Percentiles rank a stretch among this genome's conserved stretches.
Evolutionary conservation across 2,797 vertebrate species (phyloP).

Genomic region (Melanogrammus aeglefinus): DNA sequence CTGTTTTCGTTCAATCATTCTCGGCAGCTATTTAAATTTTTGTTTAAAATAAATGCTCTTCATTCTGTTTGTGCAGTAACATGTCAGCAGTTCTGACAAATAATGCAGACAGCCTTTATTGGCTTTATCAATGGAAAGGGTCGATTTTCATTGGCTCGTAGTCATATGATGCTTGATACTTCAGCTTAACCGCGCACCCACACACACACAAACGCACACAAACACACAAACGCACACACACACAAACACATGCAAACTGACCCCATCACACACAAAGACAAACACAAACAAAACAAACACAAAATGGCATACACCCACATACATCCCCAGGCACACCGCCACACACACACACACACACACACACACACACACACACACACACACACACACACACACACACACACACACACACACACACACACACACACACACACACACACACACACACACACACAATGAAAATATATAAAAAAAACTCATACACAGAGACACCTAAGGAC

Average conservation of each 20-base stretch:
- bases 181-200: neutral
- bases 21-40: neutral
- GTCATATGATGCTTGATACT: too few relatives aligned
- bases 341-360: neutral
- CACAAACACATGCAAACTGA: neutral
- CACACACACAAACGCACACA: conserved; percentile 5
- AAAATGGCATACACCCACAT: too few relatives aligned
- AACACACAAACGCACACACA: conserved; percentile 2
- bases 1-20: neutral
- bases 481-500: neutral
- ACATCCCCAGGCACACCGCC: too few relatives aligned
- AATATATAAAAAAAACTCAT: neutral
- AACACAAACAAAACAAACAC: neutral
- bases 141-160: conserved; percentile 65
- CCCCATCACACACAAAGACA: neutral
- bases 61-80: neutral
- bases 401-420: neutral
- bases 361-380: neutral
- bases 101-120: conserved; percentile 44
- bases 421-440: neutral
- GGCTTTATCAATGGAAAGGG: conserved; percentile 52
- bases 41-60: neutral
- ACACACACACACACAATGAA: neutral
- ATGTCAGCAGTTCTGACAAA: neutral
- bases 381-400: neutral